Percentiles rank a stretch among this genome's conserved stretches.
These are phyloP conservation scores for Orycteropus afer DNA, from an alignment of 2,113 vertebrate genomes.

Conservation along the genomic window DNA sequence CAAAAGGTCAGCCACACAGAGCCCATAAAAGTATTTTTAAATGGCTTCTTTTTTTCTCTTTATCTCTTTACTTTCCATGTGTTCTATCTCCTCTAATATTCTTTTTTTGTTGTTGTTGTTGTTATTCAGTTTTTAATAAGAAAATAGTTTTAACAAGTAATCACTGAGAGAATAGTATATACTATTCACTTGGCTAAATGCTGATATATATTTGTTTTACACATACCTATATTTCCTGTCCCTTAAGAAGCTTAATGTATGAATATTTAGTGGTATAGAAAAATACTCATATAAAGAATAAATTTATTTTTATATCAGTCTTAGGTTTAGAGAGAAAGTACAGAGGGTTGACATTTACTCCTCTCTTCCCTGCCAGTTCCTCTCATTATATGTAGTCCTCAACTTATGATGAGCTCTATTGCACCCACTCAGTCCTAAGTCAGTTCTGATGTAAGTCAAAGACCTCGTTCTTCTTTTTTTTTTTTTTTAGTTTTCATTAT, in stretches of 20 bases:
- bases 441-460: too few relatives aligned
- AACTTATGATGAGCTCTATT: too few relatives aligned
- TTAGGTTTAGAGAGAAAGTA: background rate
- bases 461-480: too few relatives aligned
- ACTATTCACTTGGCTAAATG: background rate
- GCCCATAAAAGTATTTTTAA: too few relatives aligned
- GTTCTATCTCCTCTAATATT: background rate
- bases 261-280: background rate
- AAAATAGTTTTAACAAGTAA: too few relatives aligned
- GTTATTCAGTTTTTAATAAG: too few relatives aligned
- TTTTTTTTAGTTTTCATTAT: too few relatives aligned
- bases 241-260: background rate
- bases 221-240: background rate
- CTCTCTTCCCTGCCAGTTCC: background rate
- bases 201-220: background rate
- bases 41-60: background rate
- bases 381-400: too few relatives aligned
- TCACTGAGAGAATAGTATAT: background rate
- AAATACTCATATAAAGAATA: background rate
- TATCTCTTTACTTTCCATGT: background rate
- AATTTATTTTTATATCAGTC: background rate
- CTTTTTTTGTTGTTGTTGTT: background rate
- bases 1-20: too few relatives aligned
- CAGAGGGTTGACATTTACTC: background rate
- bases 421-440: too few relatives aligned